Percentiles rank a stretch among this genome's conserved stretches.
Evolutionary conservation across 2,888 invertebrate genomes (phyloP).

Genomic region (Lepidochrysops patricia): DNA sequence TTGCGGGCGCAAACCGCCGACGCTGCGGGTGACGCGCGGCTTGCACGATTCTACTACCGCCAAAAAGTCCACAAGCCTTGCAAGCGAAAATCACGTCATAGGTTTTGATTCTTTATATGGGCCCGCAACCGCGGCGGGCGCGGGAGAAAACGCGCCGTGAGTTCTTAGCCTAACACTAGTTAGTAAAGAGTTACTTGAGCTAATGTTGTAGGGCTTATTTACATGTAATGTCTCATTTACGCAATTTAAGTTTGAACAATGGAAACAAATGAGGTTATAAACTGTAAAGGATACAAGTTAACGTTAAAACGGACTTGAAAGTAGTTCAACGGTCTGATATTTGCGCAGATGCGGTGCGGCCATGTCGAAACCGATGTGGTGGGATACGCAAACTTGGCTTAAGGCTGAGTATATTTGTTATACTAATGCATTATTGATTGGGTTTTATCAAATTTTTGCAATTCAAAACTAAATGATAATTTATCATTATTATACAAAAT

Average conservation of each 20-base stretch:
- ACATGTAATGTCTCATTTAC: neutral
- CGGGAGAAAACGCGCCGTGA: too few relatives aligned
- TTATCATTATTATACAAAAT: neutral
- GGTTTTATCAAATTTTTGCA: constrained; percentile 6
- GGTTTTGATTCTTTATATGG: too few relatives aligned
- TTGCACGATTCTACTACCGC: too few relatives aligned
- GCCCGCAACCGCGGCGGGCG: too few relatives aligned
- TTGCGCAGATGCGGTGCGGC: constrained; percentile 19
- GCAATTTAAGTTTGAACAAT: constrained; percentile 2
- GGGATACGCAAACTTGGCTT: neutral
- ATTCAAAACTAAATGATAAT: neutral
- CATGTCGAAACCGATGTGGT: constrained; percentile 15
- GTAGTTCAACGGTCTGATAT: constrained; percentile 56
- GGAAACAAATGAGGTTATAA: constrained; percentile 5
- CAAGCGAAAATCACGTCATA: too few relatives aligned
- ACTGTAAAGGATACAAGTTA: constrained; percentile 37
- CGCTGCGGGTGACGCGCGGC: too few relatives aligned
- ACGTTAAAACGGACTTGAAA: constrained; percentile 44
- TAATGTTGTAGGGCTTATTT: neutral
- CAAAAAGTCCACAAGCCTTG: too few relatives aligned
- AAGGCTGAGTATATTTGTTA: neutral
- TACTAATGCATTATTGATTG: constrained; percentile 1
- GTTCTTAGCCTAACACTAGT: too few relatives aligned
- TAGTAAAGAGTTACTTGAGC: neutral
- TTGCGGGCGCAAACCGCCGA: too few relatives aligned